Evolutionary conservation across 2,888 invertebrate genomes (phyloP).

Genomic region (Ophion slaviceki): DNA sequence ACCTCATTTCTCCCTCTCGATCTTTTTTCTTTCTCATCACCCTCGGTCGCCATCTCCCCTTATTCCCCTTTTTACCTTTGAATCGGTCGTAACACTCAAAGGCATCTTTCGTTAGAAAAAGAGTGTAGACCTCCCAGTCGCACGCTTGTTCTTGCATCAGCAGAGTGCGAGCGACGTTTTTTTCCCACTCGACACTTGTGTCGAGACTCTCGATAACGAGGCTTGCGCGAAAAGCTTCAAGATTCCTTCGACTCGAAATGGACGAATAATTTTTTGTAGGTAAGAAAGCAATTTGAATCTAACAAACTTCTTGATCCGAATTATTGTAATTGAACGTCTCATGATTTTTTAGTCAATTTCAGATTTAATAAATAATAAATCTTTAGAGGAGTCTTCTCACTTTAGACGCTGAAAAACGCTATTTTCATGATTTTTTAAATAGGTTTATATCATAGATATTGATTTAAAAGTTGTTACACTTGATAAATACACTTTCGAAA

Average conservation of each 20-base stretch:
- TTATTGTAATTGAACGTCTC: background rate
- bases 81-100: constrained; percentile 10
- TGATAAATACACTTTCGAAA: no score
- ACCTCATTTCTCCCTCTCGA: background rate
- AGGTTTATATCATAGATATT: no score
- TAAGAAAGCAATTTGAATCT: background rate
- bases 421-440: no score
- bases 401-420: no score
- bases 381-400: no score
- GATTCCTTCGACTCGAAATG: background rate
- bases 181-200: background rate
- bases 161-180: background rate
- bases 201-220: background rate
- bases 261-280: background rate
- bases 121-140: background rate
- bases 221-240: background rate
- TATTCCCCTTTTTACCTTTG: background rate
- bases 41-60: background rate
- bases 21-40: background rate
- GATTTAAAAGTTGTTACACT: no score
- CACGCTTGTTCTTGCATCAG: background rate
- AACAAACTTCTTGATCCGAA: background rate
- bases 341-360: background rate
- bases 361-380: no score
- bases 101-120: background rate